Conservation (phyloP, 1,140 invertebrate genomes). For the Zaprionus ornatus region DNA sequence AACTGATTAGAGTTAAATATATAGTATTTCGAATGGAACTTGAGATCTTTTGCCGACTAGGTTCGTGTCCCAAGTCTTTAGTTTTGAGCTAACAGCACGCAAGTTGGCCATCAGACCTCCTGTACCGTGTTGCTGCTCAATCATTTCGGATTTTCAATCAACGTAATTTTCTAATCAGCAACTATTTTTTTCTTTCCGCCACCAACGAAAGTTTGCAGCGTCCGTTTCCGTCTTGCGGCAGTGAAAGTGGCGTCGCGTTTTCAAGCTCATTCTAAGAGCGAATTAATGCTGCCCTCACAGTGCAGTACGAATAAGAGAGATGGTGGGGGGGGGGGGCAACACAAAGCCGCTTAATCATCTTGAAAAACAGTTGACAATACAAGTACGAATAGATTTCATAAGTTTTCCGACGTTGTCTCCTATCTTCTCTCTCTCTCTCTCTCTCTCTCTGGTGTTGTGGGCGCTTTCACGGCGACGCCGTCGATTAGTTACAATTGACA, state of each 20-base stretch:
- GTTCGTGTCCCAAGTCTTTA: conserved; percentile 47
- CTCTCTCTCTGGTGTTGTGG: conserved; percentile 42
- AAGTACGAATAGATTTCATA: conserved; percentile 56
- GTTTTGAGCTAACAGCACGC: conserved; percentile 23
- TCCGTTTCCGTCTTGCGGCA: conserved; percentile 51
- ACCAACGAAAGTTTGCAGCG: conserved; percentile 47
- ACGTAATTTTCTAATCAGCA: conserved; percentile 60
- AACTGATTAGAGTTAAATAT: conserved; percentile 29
- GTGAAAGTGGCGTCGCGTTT: conserved; percentile 54
- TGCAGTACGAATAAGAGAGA: too few relatives aligned
- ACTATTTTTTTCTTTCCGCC: conserved; percentile 56
- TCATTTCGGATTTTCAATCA: conserved; percentile 53
- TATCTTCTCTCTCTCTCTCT: neutral
- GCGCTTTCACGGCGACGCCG: conserved; percentile 74
- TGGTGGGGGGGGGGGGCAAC: neutral
- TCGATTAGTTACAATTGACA: conserved; percentile 82
- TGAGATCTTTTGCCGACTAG: neutral
- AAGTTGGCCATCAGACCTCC: neutral
- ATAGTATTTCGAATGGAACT: conserved; percentile 1
- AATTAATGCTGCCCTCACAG: conserved; percentile 59
- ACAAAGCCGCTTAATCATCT: conserved; percentile 69
- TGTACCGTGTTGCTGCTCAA: neutral
- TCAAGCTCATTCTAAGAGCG: conserved; percentile 63
- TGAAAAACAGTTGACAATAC: conserved; percentile 77
- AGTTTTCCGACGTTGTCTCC: conserved; percentile 47